Evolutionary conservation across 2,113 vertebrate species (phyloP), one percentile per base, ranked within the genome.

Genomic region (Elanoides forficatus): DNA sequence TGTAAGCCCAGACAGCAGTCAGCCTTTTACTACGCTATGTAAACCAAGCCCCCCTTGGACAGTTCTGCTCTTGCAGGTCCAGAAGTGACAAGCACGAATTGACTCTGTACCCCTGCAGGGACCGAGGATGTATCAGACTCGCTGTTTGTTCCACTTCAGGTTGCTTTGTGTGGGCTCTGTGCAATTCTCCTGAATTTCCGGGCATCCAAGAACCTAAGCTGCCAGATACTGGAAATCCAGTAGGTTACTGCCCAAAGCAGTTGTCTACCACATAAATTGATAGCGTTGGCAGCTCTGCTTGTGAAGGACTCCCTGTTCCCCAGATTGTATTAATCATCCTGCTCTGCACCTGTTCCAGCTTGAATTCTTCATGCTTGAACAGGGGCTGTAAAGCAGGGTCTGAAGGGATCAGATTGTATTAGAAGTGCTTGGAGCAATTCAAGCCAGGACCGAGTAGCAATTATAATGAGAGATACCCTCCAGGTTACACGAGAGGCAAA

Each of bases 241-340:
- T 95, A 85, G 95, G 90, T 94, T 91, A 62, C 90, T 96, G 96
- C 96, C 93, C 93, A 96, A 93, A 97, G 95, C 96, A 97, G 96
- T 97, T 97, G 96, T 96, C 96, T 95, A 91, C 87, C 93, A 94
- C 96, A 97, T 97, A 97, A 97, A 97, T 97, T 97, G 96, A 96
- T 96, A 86, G 95, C 1, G 22, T 83, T 97, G 96, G 96, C 96
- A 97, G 96, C 87, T 97, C 93, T 90, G 96, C 87, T 94, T 94
- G 90, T 96, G 96, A 97, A 96, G 95, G 93, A 53, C 92, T 80
- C 92, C 90, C 95, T 94, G 96, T 97, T 97, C 93, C 92, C 93
- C 93, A 92, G 96, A 94, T 90, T 96, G 90, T 88, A 66, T 97
- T 96, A 96, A 97, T 97, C 96, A 97, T 96, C 90, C 71, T 95